Percentiles rank a stretch among this genome's conserved stretches.
Evolutionary conservation across 1,140 invertebrate species (phyloP).

Genomic region (Cherax destructor): DNA sequence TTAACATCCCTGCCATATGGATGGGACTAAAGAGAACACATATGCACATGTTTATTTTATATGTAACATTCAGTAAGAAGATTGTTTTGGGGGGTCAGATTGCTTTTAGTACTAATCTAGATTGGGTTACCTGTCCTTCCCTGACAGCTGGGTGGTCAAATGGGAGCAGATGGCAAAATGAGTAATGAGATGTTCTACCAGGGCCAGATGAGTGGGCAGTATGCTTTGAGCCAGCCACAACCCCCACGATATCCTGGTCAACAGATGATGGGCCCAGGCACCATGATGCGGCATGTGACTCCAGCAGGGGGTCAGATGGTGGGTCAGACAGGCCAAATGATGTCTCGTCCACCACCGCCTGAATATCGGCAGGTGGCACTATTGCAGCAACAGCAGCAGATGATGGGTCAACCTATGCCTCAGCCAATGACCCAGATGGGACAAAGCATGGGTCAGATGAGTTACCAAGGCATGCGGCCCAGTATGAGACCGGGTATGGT

Average conservation of each 20-base stretch:
- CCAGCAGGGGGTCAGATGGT: slow-evolving; percentile 61
- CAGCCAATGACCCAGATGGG: slow-evolving; percentile 70
- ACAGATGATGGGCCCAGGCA: slow-evolving; percentile 66
- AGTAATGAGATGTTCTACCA: slow-evolving; percentile 70
- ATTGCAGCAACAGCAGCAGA: slow-evolving; percentile 58
- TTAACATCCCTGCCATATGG: too few species aligned
- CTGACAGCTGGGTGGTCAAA: slow-evolving; percentile 57
- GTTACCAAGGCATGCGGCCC: slow-evolving; percentile 63
- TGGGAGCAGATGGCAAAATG: slow-evolving; percentile 67
- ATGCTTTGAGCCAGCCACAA: slow-evolving; percentile 60
- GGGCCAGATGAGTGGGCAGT: slow-evolving; percentile 59
- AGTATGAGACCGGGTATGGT: slow-evolving; percentile 69
- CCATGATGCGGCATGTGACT: slow-evolving; percentile 65
- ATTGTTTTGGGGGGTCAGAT: too few species aligned
- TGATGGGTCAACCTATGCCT: slow-evolving; percentile 53
- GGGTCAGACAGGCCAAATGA: slow-evolving; percentile 59
- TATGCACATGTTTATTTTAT: too few species aligned
- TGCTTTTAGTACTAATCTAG: background rate
- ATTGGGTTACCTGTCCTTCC: slow-evolving; percentile 5
- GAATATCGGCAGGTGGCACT: slow-evolving; percentile 58
- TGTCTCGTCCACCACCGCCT: slow-evolving; percentile 66
- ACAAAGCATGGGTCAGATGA: slow-evolving; percentile 68
- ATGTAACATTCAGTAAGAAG: too few species aligned
- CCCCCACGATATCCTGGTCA: slow-evolving; percentile 66
- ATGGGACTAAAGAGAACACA: too few species aligned